A percentile compares a stretch with the other conserved stretches of the same genome.
These are phyloP conservation scores for Saccostrea cuccullata DNA, from an alignment of 1,140 invertebrate species.

Conservation along the genomic window DNA sequence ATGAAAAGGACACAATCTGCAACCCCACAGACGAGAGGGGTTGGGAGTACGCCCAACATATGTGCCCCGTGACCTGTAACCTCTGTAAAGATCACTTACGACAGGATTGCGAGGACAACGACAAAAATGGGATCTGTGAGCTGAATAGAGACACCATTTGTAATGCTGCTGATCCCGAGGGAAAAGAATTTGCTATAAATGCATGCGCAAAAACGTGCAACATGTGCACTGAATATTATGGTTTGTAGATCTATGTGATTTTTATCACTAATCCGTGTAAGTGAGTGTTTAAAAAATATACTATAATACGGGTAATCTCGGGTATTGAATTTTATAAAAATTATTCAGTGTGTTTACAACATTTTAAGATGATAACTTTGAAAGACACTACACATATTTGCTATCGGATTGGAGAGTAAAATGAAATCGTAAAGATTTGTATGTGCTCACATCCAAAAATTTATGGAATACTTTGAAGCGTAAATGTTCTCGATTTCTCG, in stretches of 20 bases:
- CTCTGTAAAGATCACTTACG: background rate
- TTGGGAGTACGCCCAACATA: background rate
- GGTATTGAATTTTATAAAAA: too few relatives aligned
- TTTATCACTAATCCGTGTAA: too few relatives aligned
- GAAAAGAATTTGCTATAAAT: slow-evolving; percentile 11
- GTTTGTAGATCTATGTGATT: background rate
- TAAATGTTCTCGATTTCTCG: background rate
- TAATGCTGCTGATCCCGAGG: background rate
- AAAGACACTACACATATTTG: too few relatives aligned
- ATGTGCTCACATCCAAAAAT: background rate
- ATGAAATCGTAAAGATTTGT: background rate
- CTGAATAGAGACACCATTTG: slow-evolving; percentile 1
- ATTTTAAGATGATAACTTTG: too few relatives aligned
- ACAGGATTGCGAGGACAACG: slow-evolving; percentile 15
- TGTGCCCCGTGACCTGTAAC: slow-evolving; percentile 11
- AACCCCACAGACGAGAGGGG: slow-evolving; percentile 12
- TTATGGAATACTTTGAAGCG: background rate
- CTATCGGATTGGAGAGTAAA: background rate
- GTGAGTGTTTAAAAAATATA: too few relatives aligned
- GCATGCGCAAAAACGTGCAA: slow-evolving; percentile 24
- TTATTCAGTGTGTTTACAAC: too few relatives aligned
- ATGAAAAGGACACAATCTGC: background rate
- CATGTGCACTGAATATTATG: slow-evolving; percentile 29
- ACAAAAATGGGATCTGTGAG: background rate
- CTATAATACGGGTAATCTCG: too few relatives aligned